Base-by-base conservation (phyloP, 2,888 invertebrate species). In the Lycia hirtaria region DNA sequence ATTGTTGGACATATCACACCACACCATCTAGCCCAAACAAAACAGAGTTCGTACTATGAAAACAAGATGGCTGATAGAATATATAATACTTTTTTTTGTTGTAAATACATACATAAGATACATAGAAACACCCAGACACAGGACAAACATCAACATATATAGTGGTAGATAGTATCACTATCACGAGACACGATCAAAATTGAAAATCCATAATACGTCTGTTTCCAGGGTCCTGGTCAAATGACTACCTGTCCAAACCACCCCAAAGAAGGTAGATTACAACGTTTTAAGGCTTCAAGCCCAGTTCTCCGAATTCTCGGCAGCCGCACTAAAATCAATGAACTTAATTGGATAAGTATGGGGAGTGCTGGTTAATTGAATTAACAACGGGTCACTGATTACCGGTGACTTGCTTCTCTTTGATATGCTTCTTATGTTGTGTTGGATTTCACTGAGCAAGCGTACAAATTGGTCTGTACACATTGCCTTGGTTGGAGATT, bases 291-390 rank as follows among this genome's bases (percentile, higher is more conserved):
- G 57, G 57, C 32, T 58, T 58, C 57, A 51, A 52, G 19, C 35
- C 37, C 44, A 35, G 19, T 52, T 41, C 45, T 37, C 37, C 52
- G 47, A 41, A 57, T 26, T 35, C 45, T 51, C 22, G 32, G 15
- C 32, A 44, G 43, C 56, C 56, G 53, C 56, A 65, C 60, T 58
- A 50, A 61, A 62, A 67, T 64, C 67, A 67, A 67, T 67, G 64
- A 38, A 49, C 43, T 62, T 67, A 67, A 64, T 61, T 59, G 64
- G 61, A 62, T 67, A 58, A 61, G 62, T 61, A 57, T 59, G 58
- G 61, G 55, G 64, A 59, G 59, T 56, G 41, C 47, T 41, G 30
- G 48, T 49, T 67, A 67, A 67, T 64, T 57, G 62, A 43, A 64
- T 67, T 62, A 67, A 44, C 14, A 17, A 15, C 57, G 62, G 61